phyloP scores from a whole-genome alignment of 2,797 vertebrate genomes.

The Myotis planiceps region DNA sequence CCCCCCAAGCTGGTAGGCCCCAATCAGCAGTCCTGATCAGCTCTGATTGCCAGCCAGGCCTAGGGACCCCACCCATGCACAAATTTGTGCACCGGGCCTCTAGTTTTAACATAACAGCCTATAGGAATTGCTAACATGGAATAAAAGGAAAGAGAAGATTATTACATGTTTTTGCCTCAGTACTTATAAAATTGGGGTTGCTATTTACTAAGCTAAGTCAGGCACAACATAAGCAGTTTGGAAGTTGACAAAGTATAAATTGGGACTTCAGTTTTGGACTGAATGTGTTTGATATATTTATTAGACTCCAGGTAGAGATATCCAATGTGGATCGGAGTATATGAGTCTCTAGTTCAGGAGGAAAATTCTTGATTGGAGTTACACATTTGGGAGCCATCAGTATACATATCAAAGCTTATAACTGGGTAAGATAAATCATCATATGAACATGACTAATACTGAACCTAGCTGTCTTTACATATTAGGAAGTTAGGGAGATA shows the following conservation, averaged over 20 bases:
- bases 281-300: neutral
- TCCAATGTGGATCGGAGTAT: neutral
- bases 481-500: neutral
- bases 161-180: neutral
- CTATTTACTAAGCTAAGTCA: neutral
- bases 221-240: neutral
- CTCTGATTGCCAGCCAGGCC: too few relatives aligned
- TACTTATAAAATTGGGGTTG: neutral
- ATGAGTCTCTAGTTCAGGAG: neutral
- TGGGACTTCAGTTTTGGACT: neutral
- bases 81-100: fast-evolving
- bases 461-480: neutral
- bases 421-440: neutral
- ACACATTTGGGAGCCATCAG: neutral
- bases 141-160: neutral
- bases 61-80: too few relatives aligned
- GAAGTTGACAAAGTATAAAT: neutral
- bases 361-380: neutral
- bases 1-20: too few relatives aligned
- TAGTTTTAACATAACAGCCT: neutral
- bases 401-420: neutral
- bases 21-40: too few relatives aligned
- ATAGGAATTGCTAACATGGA: neutral
- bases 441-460: neutral
- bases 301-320: neutral